A percentile compares a stretch with the other conserved stretches of the same genome.
phyloP scores from a whole-genome alignment of 2,888 invertebrate species.

The Cheilosia variabilis region DNA sequence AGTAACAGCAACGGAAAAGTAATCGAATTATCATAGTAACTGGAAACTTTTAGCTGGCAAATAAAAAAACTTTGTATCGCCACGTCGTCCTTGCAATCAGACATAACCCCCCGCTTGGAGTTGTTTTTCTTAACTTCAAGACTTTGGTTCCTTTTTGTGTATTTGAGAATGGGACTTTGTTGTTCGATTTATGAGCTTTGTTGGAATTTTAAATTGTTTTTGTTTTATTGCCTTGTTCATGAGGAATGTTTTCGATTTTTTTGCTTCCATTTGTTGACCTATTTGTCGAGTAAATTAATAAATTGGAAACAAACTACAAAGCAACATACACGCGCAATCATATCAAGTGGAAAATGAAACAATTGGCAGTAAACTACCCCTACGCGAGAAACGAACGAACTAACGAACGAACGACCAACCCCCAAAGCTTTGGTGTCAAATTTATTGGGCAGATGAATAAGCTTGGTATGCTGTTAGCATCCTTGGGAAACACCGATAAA shows the following conservation, averaged over 20 bases:
- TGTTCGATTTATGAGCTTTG: conserved; percentile 22
- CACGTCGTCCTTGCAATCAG: conserved; percentile 1
- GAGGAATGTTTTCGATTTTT: background rate
- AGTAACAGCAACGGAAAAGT: conserved; percentile 29
- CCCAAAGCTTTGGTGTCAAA: conserved; percentile 34
- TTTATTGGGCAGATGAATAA: conserved; percentile 23
- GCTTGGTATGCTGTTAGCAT: conserved; percentile 18
- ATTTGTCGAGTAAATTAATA: conserved; percentile 15
- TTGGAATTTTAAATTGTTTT: conserved; percentile 29
- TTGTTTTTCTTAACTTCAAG: background rate
- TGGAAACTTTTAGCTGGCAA: conserved; percentile 33
- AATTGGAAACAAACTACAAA: conserved; percentile 1
- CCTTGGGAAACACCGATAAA: conserved; percentile 12
- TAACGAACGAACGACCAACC: background rate
- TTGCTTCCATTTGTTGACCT: conserved; percentile 8
- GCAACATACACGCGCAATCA: conserved; percentile 15
- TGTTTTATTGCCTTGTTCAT: conserved; percentile 34
- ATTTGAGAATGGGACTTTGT: conserved; percentile 9
- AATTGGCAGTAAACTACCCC: conserved; percentile 31
- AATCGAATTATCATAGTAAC: conserved; percentile 63
- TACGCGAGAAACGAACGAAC: background rate
- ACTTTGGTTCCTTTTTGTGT: background rate
- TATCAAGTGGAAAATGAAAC: conserved; percentile 55
- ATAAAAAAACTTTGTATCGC: conserved; percentile 33
- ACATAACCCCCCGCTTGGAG: conserved; percentile 6